Conservation (phyloP, 2,888 invertebrate species). For the Heliconius sara region DNA sequence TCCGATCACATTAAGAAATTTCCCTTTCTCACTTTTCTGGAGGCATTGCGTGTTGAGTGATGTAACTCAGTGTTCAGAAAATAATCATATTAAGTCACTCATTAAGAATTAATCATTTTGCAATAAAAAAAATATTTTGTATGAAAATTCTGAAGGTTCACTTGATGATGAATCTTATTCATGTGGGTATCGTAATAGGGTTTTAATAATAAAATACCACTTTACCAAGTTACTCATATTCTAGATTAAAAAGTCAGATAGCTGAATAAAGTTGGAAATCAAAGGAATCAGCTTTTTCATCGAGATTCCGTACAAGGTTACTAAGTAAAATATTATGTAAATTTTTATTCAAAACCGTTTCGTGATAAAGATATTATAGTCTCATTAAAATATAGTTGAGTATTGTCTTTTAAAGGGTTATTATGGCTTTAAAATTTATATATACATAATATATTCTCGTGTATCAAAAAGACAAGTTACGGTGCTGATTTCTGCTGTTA, state of each 20-base stretch:
- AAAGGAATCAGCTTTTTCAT: background rate
- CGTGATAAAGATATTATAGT: background rate
- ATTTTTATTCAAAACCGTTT: background rate
- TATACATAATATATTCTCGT: background rate
- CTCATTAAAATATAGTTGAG: background rate
- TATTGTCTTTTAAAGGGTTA: background rate
- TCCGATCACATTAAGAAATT: too few relatives aligned
- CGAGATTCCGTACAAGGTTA: background rate
- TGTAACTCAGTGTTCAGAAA: too few relatives aligned
- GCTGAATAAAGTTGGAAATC: background rate
- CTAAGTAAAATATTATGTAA: conserved; percentile 4
- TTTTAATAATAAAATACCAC: background rate
- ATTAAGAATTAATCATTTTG: too few relatives aligned
- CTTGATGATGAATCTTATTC: too few relatives aligned
- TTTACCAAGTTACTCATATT: background rate
- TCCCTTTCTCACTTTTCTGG: too few relatives aligned
- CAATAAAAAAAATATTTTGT: too few relatives aligned
- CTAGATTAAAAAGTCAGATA: background rate
- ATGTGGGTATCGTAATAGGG: background rate
- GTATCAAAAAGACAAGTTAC: background rate
- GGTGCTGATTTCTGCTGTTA: too few relatives aligned
- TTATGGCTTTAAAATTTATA: background rate
- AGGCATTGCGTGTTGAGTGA: too few relatives aligned
- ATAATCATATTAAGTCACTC: too few relatives aligned
- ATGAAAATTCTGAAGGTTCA: too few relatives aligned